A percentile compares a stretch with the other conserved stretches of the same genome.
These are phyloP conservation scores for Lanistes nyassanus DNA, from an alignment of 1,140 invertebrate genomes.

Conservation along the genomic window DNA sequence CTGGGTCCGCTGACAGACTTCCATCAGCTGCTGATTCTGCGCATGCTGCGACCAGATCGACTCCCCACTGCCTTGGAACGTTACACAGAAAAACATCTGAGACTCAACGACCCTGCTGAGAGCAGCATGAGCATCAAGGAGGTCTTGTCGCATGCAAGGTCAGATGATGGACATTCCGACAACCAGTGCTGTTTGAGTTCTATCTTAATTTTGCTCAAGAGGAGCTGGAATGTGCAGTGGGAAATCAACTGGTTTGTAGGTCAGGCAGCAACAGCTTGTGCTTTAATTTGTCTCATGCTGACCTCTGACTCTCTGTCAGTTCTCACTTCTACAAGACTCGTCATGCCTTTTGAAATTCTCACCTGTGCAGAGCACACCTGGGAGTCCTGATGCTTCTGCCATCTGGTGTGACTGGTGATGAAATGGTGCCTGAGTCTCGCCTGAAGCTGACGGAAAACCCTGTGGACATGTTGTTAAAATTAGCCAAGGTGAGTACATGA, in stretches of 20 bases:
- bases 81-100: constrained; percentile 58
- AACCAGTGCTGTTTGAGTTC: too few relatives aligned
- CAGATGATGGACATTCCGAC: constrained; percentile 17
- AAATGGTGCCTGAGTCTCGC: constrained; percentile 35
- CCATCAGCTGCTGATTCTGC: constrained; percentile 61
- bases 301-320: too few relatives aligned
- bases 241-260: too few relatives aligned
- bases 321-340: too few relatives aligned
- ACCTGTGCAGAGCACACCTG: constrained; percentile 33
- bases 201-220: too few relatives aligned
- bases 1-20: constrained; percentile 57
- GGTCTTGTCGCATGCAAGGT: constrained; percentile 44
- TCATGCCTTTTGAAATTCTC: too few relatives aligned
- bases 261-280: too few relatives aligned
- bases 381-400: constrained; percentile 60
- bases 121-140: constrained; percentile 46
- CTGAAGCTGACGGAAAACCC: constrained; percentile 54
- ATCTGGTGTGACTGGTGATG: constrained; percentile 33
- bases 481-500: constrained; percentile 52
- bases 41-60: constrained; percentile 64
- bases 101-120: constrained; percentile 51
- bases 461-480: constrained; percentile 46
- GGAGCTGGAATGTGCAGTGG: too few relatives aligned
- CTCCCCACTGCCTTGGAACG: constrained; percentile 53
- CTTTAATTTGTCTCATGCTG: too few relatives aligned